Percentiles rank a stretch among this genome's conserved stretches.
phyloP scores from a whole-genome alignment of 2,113 vertebrate species.

The Budorcas taxicolor region DNA sequence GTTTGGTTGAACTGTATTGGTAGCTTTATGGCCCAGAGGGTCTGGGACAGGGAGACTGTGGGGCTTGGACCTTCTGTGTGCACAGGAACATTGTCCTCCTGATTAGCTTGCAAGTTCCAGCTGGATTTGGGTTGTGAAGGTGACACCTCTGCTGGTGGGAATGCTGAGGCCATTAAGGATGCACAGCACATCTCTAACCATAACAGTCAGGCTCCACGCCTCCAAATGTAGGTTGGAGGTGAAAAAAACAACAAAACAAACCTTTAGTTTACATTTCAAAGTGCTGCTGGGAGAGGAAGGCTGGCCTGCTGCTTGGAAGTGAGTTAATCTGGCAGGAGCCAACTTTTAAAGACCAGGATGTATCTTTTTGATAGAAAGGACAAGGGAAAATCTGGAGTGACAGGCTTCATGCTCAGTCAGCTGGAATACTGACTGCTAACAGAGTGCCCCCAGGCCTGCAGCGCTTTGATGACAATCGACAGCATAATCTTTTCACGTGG shows the following conservation, averaged over 20 bases:
- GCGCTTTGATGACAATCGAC: not conserved
- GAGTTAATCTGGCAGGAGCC: not conserved
- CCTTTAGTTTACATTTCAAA: constrained; percentile 43
- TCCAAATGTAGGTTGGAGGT: not conserved
- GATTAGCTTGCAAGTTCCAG: constrained; percentile 29
- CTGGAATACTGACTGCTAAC: not conserved
- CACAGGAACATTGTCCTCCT: not conserved
- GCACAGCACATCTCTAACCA: not conserved
- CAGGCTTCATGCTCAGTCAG: not conserved
- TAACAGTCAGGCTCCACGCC: not conserved
- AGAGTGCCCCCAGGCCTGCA: not conserved
- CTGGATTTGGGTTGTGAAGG: constrained; percentile 55
- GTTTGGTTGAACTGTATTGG: not conserved
- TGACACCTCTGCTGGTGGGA: constrained; percentile 32
- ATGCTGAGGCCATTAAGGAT: not conserved
- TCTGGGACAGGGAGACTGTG: not conserved
- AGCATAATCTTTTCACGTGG: not conserved
- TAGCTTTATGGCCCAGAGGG: not conserved
- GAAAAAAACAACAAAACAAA: constrained; percentile 23
- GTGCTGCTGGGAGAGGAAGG: not conserved
- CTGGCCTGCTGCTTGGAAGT: constrained; percentile 14
- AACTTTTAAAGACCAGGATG: constrained; percentile 1
- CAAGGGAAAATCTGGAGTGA: not conserved
- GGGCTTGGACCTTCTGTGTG: not conserved
- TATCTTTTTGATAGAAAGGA: not conserved